Base-by-base conservation (phyloP, 2,888 invertebrate species). In the Nasonia oneida region DNA sequence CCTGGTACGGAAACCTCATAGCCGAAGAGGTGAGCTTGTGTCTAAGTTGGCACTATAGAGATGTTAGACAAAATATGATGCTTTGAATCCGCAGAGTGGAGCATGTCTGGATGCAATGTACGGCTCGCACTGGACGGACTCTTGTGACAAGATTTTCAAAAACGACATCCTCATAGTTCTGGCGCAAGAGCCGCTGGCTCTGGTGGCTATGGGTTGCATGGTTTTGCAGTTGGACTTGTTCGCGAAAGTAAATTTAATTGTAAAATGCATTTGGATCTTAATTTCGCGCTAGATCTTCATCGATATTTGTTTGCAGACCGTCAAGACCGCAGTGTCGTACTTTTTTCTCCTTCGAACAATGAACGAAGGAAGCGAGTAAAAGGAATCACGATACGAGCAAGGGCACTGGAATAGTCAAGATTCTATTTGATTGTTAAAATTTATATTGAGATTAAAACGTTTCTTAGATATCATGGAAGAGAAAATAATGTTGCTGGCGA, bases 21-120 rank as follows among this genome's bases (percentile, higher is more conserved):
- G 37, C 37, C 37, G 37, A 42, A 42, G 42, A 42, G 42, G 42
- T 42, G 42, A 42, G 42, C 42, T 4, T 37, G 1, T 42, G 42
- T 42, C 10, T 10, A 42, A 42, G 42, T 42, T 8, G 42, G 8
- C 6, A 42, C 42, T 42, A 42, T 42, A 10, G 0, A 8, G 42
- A 42, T 42, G 0, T 42, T 42, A 10, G 42, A 39, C 4, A 42
- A 42, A 42, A 42, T 37, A 4, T 42, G 37, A 47, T 61, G 39
- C 50, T 61, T 75, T 0, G 42, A 37, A 81, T 23, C 42, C 70
- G 4, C 4, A 91, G 91, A 89, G 90, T 37, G 89, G 88, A 39
- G 23, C 79, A 15, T 89, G 90, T 73, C 85, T 86, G 23, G 73
- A 86, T 12, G 87, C 90, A 1, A 86, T 89, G 14, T 91, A 89